Evolutionary conservation across 1,140 invertebrate species (phyloP).

Genomic region (Lutraria rhynchaena): DNA sequence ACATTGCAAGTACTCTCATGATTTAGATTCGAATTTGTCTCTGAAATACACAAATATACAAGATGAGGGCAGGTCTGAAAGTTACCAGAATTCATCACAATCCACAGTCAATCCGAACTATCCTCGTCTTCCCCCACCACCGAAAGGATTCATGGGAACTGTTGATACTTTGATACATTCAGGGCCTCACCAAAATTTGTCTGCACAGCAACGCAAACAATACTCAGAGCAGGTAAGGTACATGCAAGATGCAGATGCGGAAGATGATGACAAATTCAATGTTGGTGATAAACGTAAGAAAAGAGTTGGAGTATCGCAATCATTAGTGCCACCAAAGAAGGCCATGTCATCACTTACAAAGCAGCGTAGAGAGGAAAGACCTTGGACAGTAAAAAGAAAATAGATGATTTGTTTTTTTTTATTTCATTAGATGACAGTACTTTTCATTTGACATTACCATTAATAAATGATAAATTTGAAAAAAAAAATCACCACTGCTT

Average conservation of each 20-base stretch:
- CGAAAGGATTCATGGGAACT: constrained; percentile 51
- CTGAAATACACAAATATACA: constrained; percentile 27
- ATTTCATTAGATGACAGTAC: no score
- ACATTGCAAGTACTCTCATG: constrained; percentile 96
- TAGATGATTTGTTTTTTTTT: no score
- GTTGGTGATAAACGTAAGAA: constrained; percentile 85
- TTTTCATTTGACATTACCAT: no score
- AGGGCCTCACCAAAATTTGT: background rate
- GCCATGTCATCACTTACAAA: constrained; percentile 90
- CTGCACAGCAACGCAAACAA: constrained; percentile 11
- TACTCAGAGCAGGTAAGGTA: constrained; percentile 26
- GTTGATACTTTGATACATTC: constrained; percentile 18
- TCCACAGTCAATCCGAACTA: constrained; percentile 82
- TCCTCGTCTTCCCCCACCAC: constrained; percentile 74
- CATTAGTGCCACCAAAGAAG: constrained; percentile 92
- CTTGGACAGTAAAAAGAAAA: constrained; percentile 78
- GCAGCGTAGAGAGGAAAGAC: constrained; percentile 84
- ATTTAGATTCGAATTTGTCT: constrained; percentile 78
- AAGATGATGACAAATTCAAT: constrained; percentile 77
- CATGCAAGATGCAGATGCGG: constrained; percentile 31
- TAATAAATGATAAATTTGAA: no score
- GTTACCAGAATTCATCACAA: background rate
- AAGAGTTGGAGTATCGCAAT: constrained; percentile 89
- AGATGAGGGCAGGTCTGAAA: constrained; percentile 31
- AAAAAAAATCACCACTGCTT: no score